These are phyloP conservation scores for Prolemur simus DNA, from an alignment of 2,113 vertebrate species.

Conservation along the genomic window DNA sequence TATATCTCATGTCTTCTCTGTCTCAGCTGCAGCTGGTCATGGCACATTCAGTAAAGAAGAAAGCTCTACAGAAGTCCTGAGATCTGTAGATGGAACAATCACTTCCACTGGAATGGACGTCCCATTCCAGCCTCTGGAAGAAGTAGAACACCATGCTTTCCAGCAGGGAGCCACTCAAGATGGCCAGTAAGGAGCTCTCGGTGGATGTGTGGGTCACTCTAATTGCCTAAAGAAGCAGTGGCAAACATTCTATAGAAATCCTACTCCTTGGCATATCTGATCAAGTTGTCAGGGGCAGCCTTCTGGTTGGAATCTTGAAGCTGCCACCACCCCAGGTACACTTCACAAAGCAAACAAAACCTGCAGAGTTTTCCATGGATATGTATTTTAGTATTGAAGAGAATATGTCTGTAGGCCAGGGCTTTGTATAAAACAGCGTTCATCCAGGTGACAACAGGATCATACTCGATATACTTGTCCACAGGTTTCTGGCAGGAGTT, in stretches of 20 bases:
- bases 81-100: constrained; percentile 51
- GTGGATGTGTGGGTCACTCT: constrained; percentile 92
- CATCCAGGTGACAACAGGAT: constrained; percentile 96
- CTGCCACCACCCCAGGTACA: constrained; percentile 94
- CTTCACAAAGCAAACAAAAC: constrained; percentile 97
- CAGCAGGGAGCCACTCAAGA: constrained; percentile 88
- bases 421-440: constrained; percentile 96
- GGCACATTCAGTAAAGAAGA: not conserved
- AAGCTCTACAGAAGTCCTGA: constrained; percentile 62
- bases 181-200: constrained; percentile 85
- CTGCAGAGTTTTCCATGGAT: constrained; percentile 96
- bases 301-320: constrained; percentile 92
- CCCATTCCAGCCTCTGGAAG: constrained; percentile 84
- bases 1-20: not conserved
- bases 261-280: constrained; percentile 97
- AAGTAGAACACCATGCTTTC: constrained; percentile 87
- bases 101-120: constrained; percentile 76
- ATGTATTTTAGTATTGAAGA: constrained; percentile 94
- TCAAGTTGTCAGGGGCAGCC: constrained; percentile 93
- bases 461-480: constrained; percentile 98
- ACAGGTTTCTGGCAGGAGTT: constrained; percentile 96
- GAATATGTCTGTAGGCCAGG: constrained; percentile 96
- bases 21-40: not conserved
- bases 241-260: constrained; percentile 97
- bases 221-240: constrained; percentile 83